phyloP scores from a whole-genome alignment of 1,140 invertebrate species.

The Drosophila rufa region DNA sequence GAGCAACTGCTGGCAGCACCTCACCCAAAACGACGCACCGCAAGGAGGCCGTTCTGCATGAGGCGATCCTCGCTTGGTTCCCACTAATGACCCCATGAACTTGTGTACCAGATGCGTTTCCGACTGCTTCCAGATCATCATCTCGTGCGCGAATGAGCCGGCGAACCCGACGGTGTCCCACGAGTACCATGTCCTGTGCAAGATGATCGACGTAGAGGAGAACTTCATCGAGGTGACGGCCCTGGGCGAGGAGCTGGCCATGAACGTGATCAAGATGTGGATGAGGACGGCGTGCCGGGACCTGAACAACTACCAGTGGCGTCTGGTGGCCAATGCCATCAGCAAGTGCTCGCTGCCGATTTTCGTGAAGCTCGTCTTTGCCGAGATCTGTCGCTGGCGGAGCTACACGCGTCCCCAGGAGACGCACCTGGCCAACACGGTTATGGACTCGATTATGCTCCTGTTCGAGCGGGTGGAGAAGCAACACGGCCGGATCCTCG shows the following conservation, averaged over 20 bases:
- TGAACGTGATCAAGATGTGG: slow-evolving; percentile 97
- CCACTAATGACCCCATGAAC: slow-evolving; percentile 16
- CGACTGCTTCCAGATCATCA: slow-evolving; percentile 90
- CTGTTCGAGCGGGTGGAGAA: slow-evolving; percentile 97
- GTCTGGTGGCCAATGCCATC: slow-evolving; percentile 96
- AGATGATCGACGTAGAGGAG: slow-evolving; percentile 95
- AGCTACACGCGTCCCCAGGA: slow-evolving; percentile 97
- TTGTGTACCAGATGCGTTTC: slow-evolving; percentile 45
- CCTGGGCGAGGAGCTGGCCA: slow-evolving; percentile 96
- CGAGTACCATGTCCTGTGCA: slow-evolving; percentile 93
- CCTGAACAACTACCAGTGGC: slow-evolving; percentile 97
- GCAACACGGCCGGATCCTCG: slow-evolving; percentile 96
- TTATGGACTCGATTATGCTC: slow-evolving; percentile 99
- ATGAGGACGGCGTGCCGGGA: slow-evolving; percentile 96
- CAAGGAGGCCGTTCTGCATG: slow-evolving; percentile 70
- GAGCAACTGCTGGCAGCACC: slow-evolving; percentile 25
- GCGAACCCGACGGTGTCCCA: slow-evolving; percentile 93
- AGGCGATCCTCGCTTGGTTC: slow-evolving; percentile 56
- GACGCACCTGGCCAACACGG: slow-evolving; percentile 95
- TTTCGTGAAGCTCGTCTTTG: slow-evolving; percentile 98
- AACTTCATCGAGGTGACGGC: slow-evolving; percentile 97
- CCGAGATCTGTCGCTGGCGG: slow-evolving; percentile 98
- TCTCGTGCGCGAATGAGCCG: slow-evolving; percentile 95
- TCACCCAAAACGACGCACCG: slow-evolving; percentile 48
- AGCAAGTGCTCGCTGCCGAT: slow-evolving; percentile 97